A percentile compares a stretch with the other conserved stretches of the same genome.
These are phyloP conservation scores for Apeltes quadracus DNA, from an alignment of 2,113 vertebrate species.

Conservation along the genomic window DNA sequence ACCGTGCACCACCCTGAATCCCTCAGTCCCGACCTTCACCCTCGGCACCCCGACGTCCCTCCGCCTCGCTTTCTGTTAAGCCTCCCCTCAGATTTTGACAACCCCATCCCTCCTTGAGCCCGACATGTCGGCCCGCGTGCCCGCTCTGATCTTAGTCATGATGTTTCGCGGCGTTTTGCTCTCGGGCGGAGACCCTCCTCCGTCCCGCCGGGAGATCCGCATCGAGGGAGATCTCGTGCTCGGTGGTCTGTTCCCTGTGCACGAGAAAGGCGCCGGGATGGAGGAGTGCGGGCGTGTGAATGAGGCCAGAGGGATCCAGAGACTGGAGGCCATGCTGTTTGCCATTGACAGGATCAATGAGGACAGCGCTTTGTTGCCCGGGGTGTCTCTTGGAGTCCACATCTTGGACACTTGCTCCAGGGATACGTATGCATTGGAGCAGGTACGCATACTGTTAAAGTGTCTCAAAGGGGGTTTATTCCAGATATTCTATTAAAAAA, in stretches of 20 bases:
- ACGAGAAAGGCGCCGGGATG: conserved; percentile 92
- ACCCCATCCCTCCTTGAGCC: conserved; percentile 65
- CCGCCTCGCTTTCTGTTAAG: conserved; percentile 60
- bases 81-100: conserved; percentile 56
- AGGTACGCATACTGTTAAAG: conserved; percentile 61
- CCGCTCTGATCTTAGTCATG: conserved; percentile 85
- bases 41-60: conserved; percentile 41
- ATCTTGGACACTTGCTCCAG: conserved; percentile 98
- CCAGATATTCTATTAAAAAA: neutral
- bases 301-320: conserved; percentile 95
- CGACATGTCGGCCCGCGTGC: conserved; percentile 86
- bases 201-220: conserved; percentile 92
- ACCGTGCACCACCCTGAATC: conserved; percentile 31
- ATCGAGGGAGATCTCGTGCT: conserved; percentile 97
- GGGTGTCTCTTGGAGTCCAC: conserved; percentile 92
- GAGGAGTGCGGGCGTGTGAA: conserved; percentile 97
- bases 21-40: conserved; percentile 59
- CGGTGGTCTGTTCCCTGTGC: conserved; percentile 96
- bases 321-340: conserved; percentile 97
- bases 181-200: conserved; percentile 87
- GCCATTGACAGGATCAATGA: conserved; percentile 96
- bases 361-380: conserved; percentile 88
- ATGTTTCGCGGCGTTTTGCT: conserved; percentile 89
- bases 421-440: conserved; percentile 97
- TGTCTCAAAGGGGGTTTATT: neutral